These are phyloP conservation scores for Dasysyrphus albostriatus DNA, from an alignment of 2,888 invertebrate species.

Conservation along the genomic window DNA sequence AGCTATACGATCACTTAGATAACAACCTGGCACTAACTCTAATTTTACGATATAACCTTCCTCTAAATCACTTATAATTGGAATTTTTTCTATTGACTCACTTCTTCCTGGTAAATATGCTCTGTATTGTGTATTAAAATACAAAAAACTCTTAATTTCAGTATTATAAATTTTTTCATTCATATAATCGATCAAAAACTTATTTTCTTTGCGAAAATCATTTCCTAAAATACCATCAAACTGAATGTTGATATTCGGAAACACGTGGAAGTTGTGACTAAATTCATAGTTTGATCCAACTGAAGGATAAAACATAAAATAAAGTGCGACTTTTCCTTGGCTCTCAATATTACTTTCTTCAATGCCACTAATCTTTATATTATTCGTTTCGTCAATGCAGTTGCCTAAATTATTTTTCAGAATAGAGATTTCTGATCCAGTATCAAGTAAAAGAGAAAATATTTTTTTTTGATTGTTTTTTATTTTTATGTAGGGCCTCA, in stretches of 20 bases:
- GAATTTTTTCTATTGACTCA: neutral
- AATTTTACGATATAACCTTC: conserved; percentile 22
- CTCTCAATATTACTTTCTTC: neutral
- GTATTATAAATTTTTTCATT: conserved; percentile 17
- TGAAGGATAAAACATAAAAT: conserved; percentile 8
- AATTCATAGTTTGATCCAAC: conserved; percentile 7
- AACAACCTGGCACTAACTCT: conserved; percentile 26
- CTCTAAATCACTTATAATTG: conserved; percentile 8
- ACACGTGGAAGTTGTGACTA: conserved; percentile 25
- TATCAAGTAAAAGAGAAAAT: neutral
- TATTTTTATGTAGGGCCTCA: neutral
- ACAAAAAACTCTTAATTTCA: conserved; percentile 24
- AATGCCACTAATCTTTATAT: conserved; percentile 1
- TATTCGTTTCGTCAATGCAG: neutral
- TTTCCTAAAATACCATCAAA: conserved; percentile 16
- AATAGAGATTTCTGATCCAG: neutral
- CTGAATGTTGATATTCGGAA: conserved; percentile 37
- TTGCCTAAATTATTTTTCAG: conserved; percentile 9
- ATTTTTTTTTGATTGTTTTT: neutral
- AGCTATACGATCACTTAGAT: conserved; percentile 21
- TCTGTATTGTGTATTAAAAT: conserved; percentile 32
- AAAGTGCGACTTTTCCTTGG: conserved; percentile 11
- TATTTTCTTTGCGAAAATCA: conserved; percentile 8
- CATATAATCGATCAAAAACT: conserved; percentile 19
- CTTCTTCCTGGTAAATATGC: conserved; percentile 21